Evolutionary conservation across 2,797 vertebrate genomes (phyloP), one percentile per base, ranked within the genome.

Genomic region (Gobio occitaniae): DNA sequence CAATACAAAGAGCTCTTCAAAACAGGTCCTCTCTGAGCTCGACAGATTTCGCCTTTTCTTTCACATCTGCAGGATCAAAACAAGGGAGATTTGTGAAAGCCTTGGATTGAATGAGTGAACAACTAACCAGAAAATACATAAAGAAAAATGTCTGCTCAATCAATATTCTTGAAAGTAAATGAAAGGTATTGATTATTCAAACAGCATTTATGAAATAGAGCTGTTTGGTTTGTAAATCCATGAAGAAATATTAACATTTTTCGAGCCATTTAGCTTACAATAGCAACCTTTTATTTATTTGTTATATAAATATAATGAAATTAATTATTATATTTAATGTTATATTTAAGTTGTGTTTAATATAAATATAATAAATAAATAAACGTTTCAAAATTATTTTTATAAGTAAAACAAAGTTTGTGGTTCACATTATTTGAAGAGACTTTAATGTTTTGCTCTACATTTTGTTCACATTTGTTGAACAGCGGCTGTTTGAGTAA

Each of bases 1-100:
- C 75, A 88, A 89, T 90, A 88, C 86, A 86, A 86, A 59, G 65
- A 11, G 11, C 32, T 89, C 77, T 82, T 84, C 38, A 69, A 88
- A 78, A 87, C 66, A 69, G 81, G 32, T 69, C 54, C 72, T 82
- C 78, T 70, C 87, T 78, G 5, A 86, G 65, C 36, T 83, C 21
- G 78, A 59, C 65, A 88, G 78, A 86, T 84, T 85, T 87, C 16
- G 72, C 61, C 48, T 86, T 79, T 78, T 82, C 41, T 81, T 61
- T 52, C n/a, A 48, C 47, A 85, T 86, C 76, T 78, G 80, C 65
- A 29, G 66, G 15, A 85, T 78, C 83, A 85, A 56, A 87, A 84
- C 78, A 68, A 80, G 56, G 47, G 41, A 70, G 66, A 78, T 36
- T 77, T 59, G 36, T 68, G 7, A 77, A 84, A 77, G 63, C 21